Percentiles rank a stretch among this genome's conserved stretches.
These are phyloP conservation scores for Brachyhypopomus occidentalis DNA, from an alignment of 2,113 vertebrate species.

Conservation along the genomic window DNA sequence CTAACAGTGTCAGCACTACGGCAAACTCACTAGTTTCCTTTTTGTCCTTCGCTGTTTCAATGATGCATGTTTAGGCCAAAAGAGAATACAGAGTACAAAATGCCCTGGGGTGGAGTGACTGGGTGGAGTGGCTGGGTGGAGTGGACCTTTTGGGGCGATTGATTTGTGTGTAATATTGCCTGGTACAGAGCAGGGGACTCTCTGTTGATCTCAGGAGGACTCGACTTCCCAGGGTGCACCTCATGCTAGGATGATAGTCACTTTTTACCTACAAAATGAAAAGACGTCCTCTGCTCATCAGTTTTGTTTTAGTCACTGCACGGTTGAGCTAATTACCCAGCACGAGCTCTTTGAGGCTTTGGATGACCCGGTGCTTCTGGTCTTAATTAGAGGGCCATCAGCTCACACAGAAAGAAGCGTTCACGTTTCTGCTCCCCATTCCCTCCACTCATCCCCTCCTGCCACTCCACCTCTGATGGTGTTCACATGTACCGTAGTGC, in stretches of 20 bases:
- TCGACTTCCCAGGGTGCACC: constrained; percentile 60
- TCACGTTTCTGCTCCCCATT: constrained; percentile 65
- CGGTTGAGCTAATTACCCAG: constrained; percentile 70
- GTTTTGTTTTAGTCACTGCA: constrained; percentile 62
- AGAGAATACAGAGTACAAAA: constrained; percentile 54
- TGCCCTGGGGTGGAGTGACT: constrained; percentile 59
- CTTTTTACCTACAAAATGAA: constrained; percentile 61
- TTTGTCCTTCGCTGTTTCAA: constrained; percentile 46
- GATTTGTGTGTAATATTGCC: constrained; percentile 59
- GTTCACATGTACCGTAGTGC: constrained; percentile 16
- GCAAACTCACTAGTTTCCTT: constrained; percentile 3
- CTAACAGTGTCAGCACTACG: constrained; percentile 12
- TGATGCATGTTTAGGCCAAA: constrained; percentile 56
- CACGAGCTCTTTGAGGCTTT: constrained; percentile 63
- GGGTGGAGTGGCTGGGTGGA: neutral
- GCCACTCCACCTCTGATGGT: constrained; percentile 49
- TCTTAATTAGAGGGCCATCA: constrained; percentile 68
- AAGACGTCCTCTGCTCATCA: constrained; percentile 59
- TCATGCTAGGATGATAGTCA: constrained; percentile 65
- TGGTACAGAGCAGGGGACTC: constrained; percentile 55
- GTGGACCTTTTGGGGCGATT: constrained; percentile 37
- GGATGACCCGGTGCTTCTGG: constrained; percentile 62
- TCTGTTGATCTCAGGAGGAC: constrained; percentile 64
- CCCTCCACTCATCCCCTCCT: constrained; percentile 58
- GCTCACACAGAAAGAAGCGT: constrained; percentile 57